These are phyloP conservation scores for Quiscalus mexicanus DNA, from an alignment of 2,113 vertebrate species.

Conservation along the genomic window DNA sequence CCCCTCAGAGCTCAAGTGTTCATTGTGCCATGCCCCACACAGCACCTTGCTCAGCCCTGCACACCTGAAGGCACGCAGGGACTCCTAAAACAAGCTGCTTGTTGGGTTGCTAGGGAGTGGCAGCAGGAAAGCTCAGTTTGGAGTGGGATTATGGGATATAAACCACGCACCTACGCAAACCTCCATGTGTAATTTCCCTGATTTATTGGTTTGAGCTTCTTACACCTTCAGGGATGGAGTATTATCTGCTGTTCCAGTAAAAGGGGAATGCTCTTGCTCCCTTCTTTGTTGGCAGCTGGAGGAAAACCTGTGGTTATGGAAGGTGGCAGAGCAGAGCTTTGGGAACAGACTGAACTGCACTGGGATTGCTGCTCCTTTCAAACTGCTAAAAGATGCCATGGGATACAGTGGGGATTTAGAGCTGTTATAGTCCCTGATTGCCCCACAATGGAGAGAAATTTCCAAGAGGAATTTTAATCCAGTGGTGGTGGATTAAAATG, in stretches of 20 bases:
- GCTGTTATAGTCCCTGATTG: not conserved
- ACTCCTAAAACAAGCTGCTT: not conserved
- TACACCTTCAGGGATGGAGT: slow-evolving; percentile 30
- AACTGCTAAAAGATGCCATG: not conserved
- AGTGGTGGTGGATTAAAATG: not conserved
- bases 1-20: not conserved
- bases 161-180: not conserved
- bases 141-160: not conserved
- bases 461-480: not conserved
- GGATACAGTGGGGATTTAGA: not conserved
- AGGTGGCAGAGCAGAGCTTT: not conserved
- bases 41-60: not conserved
- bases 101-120: slow-evolving; percentile 7
- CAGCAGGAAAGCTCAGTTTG: not conserved
- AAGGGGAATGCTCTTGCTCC: not conserved
- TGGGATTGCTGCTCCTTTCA: not conserved
- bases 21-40: not conserved
- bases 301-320: not conserved
- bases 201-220: slow-evolving; percentile 61
- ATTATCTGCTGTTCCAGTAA: not conserved
- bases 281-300: not conserved
- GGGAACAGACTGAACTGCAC: not conserved
- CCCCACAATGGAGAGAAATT: not conserved
- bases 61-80: not conserved
- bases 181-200: slow-evolving; percentile 28